Evolutionary conservation across 2,797 vertebrate genomes (phyloP), one percentile per base, ranked within the genome.

Genomic region (Rhynchotus rufescens): DNA sequence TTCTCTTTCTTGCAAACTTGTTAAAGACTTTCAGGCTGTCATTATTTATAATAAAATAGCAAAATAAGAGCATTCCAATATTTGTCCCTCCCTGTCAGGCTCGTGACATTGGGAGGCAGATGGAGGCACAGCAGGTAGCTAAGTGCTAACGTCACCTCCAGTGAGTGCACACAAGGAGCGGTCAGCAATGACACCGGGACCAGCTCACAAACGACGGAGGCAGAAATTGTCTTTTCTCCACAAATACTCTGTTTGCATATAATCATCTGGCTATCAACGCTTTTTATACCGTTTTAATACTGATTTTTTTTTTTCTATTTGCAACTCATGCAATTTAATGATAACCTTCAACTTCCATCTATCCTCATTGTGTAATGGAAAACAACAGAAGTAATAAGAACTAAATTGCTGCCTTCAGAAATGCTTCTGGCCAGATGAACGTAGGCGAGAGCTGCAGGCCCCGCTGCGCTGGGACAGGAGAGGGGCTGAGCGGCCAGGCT

Each of bases 231-330:
- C 84, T 90, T 71, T 90, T 95, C 85, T 74, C 66, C 71, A 61
- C 51, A 88, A 84, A 81, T 7, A 66, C 10, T 28, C 52, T 94
- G 83, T 88, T 89, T 96, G 94, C 87, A 38, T 89, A 57, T 92
- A 92, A 97, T 75, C 96, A 98, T 97, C 97, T 97, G 97, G 95
- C 95, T 96, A 93, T 97, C 96, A 96, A 89, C 10, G 2, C 69
- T 85, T 47, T 80, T 94, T 80, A 84, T 80, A 90, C 81, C 69
- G 28, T 71, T 81, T 61, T 79, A 80, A 64, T 62, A 54, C 51
- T 91, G 80, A 95, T 73, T 90, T 86, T 93, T 90, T 90, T 93
- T 85, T 66, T 94, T 73, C 42, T 76, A 80, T n/a, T 62, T 83
- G 56, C 38, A 86, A 75, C 23, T 87, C 23, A 5, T 69, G 67